Percentiles rank a stretch among this genome's conserved stretches.
phyloP scores from a whole-genome alignment of 2,888 invertebrate species.

The Eilema caniola region DNA sequence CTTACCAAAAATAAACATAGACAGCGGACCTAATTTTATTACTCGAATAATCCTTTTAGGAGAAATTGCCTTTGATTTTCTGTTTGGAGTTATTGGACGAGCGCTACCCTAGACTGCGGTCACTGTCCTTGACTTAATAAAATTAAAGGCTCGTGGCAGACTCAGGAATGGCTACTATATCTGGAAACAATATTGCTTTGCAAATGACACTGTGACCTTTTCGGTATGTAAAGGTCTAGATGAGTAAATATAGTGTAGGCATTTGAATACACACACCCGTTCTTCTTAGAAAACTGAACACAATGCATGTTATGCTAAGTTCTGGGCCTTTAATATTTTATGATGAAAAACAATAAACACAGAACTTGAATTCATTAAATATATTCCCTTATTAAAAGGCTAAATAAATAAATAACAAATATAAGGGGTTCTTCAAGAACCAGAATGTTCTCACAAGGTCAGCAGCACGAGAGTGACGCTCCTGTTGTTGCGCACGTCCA shows the following conservation, averaged over 20 bases:
- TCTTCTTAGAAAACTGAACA: not conserved
- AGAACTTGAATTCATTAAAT: too few species aligned
- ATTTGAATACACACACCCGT: not conserved
- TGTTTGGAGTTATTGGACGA: not conserved
- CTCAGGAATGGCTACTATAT: not conserved
- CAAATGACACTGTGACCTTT: not conserved
- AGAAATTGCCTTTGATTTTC: not conserved
- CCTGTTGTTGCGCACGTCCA: too few species aligned
- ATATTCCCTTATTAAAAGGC: too few species aligned
- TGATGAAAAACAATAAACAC: too few species aligned
- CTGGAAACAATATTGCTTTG: not conserved
- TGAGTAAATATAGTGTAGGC: not conserved
- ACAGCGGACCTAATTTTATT: not conserved
- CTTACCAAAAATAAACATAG: not conserved
- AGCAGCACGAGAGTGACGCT: too few species aligned
- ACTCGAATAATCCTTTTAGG: slow-evolving; percentile 5
- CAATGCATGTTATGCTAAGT: not conserved
- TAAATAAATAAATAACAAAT: too few species aligned
- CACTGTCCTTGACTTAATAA: not conserved
- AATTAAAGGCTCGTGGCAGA: not conserved
- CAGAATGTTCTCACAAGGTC: too few species aligned
- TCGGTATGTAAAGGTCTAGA: not conserved
- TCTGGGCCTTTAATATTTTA: too few species aligned
- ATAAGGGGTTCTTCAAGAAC: too few species aligned
- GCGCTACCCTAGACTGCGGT: not conserved